These are phyloP conservation scores for Bombus waltoni DNA, from an alignment of 1,140 invertebrate genomes.

Conservation along the genomic window DNA sequence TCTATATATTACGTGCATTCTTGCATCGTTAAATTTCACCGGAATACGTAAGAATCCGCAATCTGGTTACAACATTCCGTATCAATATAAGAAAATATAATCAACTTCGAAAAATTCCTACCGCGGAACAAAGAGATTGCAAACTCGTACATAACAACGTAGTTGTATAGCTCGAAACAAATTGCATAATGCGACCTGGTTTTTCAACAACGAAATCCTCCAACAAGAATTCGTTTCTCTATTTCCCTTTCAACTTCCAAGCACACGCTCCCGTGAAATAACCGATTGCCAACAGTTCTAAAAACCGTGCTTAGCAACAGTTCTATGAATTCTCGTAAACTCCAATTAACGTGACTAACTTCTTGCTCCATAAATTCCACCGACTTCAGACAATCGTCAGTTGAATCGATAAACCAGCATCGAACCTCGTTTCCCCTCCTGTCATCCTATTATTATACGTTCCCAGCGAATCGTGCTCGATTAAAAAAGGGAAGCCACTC, in stretches of 20 bases:
- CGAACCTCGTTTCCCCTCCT: background rate
- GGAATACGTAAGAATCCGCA: too few species aligned
- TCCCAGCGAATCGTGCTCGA: slow-evolving; percentile 13
- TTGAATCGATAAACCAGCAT: slow-evolving; percentile 6
- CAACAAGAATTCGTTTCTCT: background rate
- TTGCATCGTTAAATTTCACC: too few species aligned
- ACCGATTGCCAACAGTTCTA: background rate
- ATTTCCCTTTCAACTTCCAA: background rate
- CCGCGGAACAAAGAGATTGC: too few species aligned
- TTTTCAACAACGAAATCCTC: too few species aligned
- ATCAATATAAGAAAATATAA: too few species aligned
- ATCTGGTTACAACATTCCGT: too few species aligned
- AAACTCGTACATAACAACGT: too few species aligned
- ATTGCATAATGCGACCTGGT: too few species aligned
- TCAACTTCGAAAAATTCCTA: too few species aligned
- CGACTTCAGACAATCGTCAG: background rate
- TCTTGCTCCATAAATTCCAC: background rate
- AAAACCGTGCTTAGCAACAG: background rate
- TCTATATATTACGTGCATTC: too few species aligned
- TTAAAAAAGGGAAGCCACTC: slow-evolving; percentile 11
- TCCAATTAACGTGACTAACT: background rate
- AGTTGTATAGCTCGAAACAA: too few species aligned
- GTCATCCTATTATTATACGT: slow-evolving; percentile 8
- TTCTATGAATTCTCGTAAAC: background rate
- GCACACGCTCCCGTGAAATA: background rate